Evolutionary conservation across 2,888 invertebrate species (phyloP).

Genomic region (Enoplolaimus lenunculus): DNA sequence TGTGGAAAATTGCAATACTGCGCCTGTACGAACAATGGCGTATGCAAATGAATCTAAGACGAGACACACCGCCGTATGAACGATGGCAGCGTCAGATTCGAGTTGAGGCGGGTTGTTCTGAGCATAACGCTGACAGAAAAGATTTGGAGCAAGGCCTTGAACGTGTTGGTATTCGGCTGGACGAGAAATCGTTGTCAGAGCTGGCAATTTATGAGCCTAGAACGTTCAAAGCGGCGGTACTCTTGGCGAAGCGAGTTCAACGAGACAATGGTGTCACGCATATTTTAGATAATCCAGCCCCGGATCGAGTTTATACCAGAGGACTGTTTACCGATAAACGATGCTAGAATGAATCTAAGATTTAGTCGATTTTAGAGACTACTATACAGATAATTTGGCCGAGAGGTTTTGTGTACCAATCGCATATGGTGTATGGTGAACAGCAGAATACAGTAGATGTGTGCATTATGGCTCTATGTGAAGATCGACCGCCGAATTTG

Average conservation of each 20-base stretch:
- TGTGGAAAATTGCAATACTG: not conserved
- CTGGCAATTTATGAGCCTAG: constrained; percentile 37
- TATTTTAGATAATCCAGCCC: not conserved
- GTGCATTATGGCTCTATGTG: too few relatives aligned
- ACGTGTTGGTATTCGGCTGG: too few relatives aligned
- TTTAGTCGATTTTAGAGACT: too few relatives aligned
- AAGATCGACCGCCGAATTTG: too few relatives aligned
- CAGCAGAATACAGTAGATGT: too few relatives aligned
- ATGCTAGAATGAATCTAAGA: too few relatives aligned
- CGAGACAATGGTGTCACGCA: not conserved
- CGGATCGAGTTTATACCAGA: not conserved
- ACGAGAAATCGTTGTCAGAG: constrained; percentile 33
- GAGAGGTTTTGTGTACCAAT: too few relatives aligned
- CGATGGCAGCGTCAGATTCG: not conserved
- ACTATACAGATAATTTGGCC: too few relatives aligned
- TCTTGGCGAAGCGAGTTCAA: not conserved
- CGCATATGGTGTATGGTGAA: too few relatives aligned
- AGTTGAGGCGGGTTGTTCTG: not conserved
- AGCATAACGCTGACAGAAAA: not conserved
- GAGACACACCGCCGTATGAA: not conserved
- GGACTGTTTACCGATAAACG: too few relatives aligned
- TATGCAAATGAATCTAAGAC: not conserved
- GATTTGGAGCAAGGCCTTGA: not conserved
- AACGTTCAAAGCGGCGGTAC: constrained; percentile 32
- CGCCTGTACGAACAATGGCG: not conserved